phyloP scores from a whole-genome alignment of 1,140 invertebrate genomes.

The Drosophila ohnishii region DNA sequence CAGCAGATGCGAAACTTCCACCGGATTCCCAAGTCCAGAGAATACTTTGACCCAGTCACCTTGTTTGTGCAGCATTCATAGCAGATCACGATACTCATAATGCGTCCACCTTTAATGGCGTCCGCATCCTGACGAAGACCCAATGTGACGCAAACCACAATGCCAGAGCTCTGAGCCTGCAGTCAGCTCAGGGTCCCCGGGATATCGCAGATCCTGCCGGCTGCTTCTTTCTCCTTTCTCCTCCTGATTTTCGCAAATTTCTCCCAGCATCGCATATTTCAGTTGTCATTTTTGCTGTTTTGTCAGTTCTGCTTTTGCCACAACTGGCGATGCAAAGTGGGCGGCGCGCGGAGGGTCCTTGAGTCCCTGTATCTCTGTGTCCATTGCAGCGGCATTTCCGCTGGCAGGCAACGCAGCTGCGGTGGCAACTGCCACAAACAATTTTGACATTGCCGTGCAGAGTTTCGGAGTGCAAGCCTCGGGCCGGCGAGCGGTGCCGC shows the following conservation, averaged over 20 bases:
- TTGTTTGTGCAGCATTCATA: constrained; percentile 11
- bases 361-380: constrained; percentile 8
- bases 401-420: constrained; percentile 66
- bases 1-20: neutral
- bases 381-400: constrained; percentile 59
- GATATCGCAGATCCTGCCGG: constrained; percentile 26
- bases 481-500: constrained; percentile 10
- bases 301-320: constrained; percentile 63
- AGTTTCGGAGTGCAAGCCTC: constrained; percentile 22
- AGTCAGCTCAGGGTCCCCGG: constrained; percentile 31
- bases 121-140: constrained; percentile 31
- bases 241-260: constrained; percentile 44
- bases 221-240: neutral
- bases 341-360: constrained; percentile 1
- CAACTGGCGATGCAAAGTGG: constrained; percentile 22
- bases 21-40: neutral
- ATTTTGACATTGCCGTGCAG: constrained; percentile 72
- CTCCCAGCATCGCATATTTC: constrained; percentile 66
- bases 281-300: constrained; percentile 76
- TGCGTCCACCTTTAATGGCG: constrained; percentile 13
- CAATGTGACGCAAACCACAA: constrained; percentile 60
- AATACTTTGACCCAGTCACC: constrained; percentile 11
- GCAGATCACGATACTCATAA: constrained; percentile 12
- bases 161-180: constrained; percentile 31
- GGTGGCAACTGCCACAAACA: constrained; percentile 77